These are phyloP conservation scores for Agrotis clavis DNA, from an alignment of 2,888 invertebrate genomes.

Conservation along the genomic window DNA sequence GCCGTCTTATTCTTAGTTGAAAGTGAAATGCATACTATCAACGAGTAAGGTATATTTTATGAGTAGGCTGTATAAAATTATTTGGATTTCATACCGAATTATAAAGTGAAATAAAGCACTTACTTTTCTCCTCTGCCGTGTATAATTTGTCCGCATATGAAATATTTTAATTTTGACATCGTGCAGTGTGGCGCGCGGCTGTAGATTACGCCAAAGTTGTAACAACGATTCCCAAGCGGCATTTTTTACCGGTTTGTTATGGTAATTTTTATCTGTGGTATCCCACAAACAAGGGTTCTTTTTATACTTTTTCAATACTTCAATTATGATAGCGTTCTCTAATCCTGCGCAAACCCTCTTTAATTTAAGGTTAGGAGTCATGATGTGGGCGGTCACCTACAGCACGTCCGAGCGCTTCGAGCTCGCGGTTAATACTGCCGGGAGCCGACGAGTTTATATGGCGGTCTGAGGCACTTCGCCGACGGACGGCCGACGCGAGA, in stretches of 20 bases:
- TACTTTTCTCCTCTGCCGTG: conserved; percentile 63
- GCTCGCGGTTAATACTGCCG: conserved; percentile 39
- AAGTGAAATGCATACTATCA: too few species aligned
- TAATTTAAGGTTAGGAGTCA: conserved; percentile 13
- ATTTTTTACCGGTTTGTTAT: conserved; percentile 37
- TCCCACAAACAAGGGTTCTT: conserved; percentile 58
- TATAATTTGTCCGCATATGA: conserved; percentile 57
- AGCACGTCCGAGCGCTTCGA: conserved; percentile 8
- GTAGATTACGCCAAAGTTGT: conserved; percentile 41
- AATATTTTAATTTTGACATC: conserved; percentile 60
- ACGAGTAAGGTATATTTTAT: too few species aligned
- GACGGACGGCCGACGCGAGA: conserved; percentile 46
- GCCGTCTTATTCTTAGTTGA: too few species aligned
- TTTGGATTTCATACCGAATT: too few species aligned
- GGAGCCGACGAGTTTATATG: neutral
- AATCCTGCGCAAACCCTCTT: neutral
- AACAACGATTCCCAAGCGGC: conserved; percentile 42
- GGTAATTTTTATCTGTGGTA: conserved; percentile 40
- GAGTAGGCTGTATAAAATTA: too few species aligned
- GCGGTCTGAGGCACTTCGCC: conserved; percentile 20
- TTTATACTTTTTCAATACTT: conserved; percentile 52
- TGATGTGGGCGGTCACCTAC: conserved; percentile 7
- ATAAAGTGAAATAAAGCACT: conserved; percentile 9
- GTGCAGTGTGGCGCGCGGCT: conserved; percentile 38
- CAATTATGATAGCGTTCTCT: conserved; percentile 41